A percentile compares a stretch with the other conserved stretches of the same genome.
These are phyloP conservation scores for Oxytorus armatus DNA, from an alignment of 2,888 invertebrate species.

Conservation along the genomic window DNA sequence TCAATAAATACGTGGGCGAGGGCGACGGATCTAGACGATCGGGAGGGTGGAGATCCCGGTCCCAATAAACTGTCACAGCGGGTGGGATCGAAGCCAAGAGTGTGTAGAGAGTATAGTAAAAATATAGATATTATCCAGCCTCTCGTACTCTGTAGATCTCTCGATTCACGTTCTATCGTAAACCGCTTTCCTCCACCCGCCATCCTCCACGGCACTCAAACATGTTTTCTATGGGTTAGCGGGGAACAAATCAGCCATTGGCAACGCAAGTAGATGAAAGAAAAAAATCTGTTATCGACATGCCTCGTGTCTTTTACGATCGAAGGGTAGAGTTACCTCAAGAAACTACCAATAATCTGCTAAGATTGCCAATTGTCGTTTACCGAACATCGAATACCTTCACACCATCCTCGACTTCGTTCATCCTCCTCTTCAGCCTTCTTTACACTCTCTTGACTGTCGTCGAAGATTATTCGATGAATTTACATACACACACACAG, in stretches of 20 bases:
- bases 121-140: constrained; percentile 29
- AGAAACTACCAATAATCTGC: constrained; percentile 43
- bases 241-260: neutral
- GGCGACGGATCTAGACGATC: constrained; percentile 10
- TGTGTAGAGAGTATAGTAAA: constrained; percentile 15
- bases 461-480: neutral
- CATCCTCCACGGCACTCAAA: neutral
- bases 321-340: neutral
- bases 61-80: constrained; percentile 73
- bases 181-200: constrained; percentile 53
- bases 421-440: constrained; percentile 64
- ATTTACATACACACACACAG: neutral
- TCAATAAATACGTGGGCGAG: constrained; percentile 27
- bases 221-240: neutral
- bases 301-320: neutral
- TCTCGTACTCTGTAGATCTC: constrained; percentile 44
- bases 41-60: constrained; percentile 28
- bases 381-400: neutral
- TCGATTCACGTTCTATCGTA: constrained; percentile 61
- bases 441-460: constrained; percentile 62
- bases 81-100: constrained; percentile 68
- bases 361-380: neutral
- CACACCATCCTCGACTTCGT: constrained; percentile 64
- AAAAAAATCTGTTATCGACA: constrained; percentile 5
- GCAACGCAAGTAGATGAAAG: neutral